Conservation (phyloP, 2,113 vertebrate species). For the Antennarius striatus region DNA sequence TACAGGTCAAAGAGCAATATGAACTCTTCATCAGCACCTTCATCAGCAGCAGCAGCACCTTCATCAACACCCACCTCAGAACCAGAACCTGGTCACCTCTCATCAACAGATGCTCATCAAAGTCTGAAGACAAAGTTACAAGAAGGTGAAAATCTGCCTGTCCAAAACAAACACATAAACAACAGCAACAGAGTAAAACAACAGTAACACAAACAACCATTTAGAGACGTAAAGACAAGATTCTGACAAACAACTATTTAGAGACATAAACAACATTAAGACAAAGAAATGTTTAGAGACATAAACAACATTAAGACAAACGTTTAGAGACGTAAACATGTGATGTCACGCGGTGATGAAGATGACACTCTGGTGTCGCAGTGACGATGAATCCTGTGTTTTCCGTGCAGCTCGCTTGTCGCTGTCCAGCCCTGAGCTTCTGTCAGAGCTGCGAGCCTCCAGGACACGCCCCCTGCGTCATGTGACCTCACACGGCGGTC, state of each 20-base stretch:
- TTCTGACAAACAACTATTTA: too few species aligned
- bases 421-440: constrained; percentile 54
- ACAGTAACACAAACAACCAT: too few species aligned
- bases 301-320: too few species aligned
- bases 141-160: too few species aligned
- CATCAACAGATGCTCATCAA: not conserved
- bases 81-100: too few species aligned
- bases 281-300: too few species aligned
- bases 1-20: constrained; percentile 17
- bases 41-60: not conserved
- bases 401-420: constrained; percentile 36
- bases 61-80: too few species aligned
- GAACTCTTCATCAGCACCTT: constrained; percentile 20
- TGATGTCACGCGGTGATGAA: not conserved
- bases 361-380: not conserved
- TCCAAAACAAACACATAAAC: too few species aligned
- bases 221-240: too few species aligned
- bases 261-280: too few species aligned
- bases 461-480: constrained; percentile 23
- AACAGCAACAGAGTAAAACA: too few species aligned
- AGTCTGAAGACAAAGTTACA: not conserved
- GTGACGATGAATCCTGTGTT: too few species aligned
- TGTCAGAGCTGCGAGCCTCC: constrained; percentile 42
- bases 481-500: not conserved
- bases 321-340: not conserved